Evolutionary conservation across 2,797 vertebrate genomes (phyloP).

Genomic region (Tragopan temminckii): DNA sequence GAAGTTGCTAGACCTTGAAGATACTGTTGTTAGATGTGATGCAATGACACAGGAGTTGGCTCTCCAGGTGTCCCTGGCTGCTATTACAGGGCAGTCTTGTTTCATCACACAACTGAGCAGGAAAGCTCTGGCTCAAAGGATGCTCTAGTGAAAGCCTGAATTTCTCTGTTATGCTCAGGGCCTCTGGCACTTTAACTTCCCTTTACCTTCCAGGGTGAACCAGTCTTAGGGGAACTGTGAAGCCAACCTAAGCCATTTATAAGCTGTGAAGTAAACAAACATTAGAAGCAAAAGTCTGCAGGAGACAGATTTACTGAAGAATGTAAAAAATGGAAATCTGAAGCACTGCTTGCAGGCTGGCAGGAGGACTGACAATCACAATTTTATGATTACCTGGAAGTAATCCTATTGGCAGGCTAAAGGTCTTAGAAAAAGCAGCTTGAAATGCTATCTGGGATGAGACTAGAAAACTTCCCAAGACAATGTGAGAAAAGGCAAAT

Average conservation of each 20-base stretch:
- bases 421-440: background rate
- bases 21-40: background rate
- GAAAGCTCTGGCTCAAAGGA: conserved; percentile 20
- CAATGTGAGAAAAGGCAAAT: background rate
- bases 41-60: background rate
- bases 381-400: background rate
- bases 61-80: background rate
- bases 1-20: background rate
- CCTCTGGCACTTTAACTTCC: conserved; percentile 7
- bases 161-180: background rate
- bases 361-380: background rate
- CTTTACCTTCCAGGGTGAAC: conserved; percentile 27
- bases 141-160: conserved; percentile 31
- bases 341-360: background rate
- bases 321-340: conserved; percentile 9
- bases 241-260: conserved; percentile 23
- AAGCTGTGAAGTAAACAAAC: conserved; percentile 56
- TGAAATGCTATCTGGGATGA: background rate
- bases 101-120: background rate
- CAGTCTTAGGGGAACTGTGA: conserved; percentile 28
- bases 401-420: background rate
- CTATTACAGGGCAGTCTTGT: background rate
- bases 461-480: background rate
- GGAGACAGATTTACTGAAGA: conserved; percentile 34
- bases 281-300: background rate